Evolutionary conservation across 2,888 invertebrate genomes (phyloP).

Genomic region (Agonum fuliginosum): DNA sequence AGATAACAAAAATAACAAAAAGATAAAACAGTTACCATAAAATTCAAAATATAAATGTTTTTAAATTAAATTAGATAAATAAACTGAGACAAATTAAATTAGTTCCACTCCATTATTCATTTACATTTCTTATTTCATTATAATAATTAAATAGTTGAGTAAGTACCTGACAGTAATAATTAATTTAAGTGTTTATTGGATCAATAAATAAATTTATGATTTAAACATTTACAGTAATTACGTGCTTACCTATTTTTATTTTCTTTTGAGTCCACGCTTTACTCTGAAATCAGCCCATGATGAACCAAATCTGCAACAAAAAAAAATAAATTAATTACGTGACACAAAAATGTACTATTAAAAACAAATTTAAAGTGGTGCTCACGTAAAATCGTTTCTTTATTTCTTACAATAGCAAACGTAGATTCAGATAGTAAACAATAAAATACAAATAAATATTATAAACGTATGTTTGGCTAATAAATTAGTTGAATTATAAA

Average conservation of each 20-base stretch:
- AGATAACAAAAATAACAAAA: too few relatives aligned
- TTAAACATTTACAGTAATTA: too few relatives aligned
- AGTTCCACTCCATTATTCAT: too few relatives aligned
- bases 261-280: constrained; percentile 34
- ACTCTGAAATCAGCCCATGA: constrained; percentile 69
- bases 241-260: constrained; percentile 54
- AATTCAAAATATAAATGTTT: too few relatives aligned
- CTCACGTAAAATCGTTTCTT: constrained; percentile 13
- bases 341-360: constrained; percentile 9
- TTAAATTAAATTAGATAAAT: constrained; percentile 5
- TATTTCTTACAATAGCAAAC: constrained; percentile 11
- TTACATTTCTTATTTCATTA: too few relatives aligned
- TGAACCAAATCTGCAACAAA: constrained; percentile 68
- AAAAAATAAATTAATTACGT: constrained; percentile 50
- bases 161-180: too few relatives aligned
- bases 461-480: not conserved
- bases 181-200: too few relatives aligned
- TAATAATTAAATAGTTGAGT: too few relatives aligned
- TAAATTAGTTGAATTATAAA: not conserved
- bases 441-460: not conserved
- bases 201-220: too few relatives aligned
- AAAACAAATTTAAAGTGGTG: not conserved
- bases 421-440: not conserved
- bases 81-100: too few relatives aligned
- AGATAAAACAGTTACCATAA: too few relatives aligned